These are phyloP conservation scores for Euphysa ruthae DNA, from an alignment of 30 jellyfish, hydroid and myxozoan genomes.

Conservation along the genomic window DNA sequence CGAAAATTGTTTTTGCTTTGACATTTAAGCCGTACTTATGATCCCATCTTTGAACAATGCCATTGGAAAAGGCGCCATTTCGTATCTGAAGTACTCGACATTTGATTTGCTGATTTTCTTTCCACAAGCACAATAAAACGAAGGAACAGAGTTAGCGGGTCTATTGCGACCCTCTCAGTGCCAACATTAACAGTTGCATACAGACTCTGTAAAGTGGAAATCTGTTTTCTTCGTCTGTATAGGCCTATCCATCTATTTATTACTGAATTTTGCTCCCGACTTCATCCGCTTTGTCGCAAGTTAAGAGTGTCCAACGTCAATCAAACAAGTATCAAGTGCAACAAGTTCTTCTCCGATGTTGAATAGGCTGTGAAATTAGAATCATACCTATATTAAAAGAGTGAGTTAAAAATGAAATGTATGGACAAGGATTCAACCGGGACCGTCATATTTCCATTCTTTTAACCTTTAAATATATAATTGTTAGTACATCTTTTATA, in stretches of 20 bases:
- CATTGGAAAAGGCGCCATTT: conserved; percentile 16
- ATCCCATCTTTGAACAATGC: conserved; percentile 13
- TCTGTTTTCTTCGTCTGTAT: conserved; percentile 11
- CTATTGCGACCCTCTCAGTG: conserved; percentile 51
- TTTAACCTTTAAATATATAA: no score
- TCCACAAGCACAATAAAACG: conserved; percentile 23
- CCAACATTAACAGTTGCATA: conserved; percentile 14
- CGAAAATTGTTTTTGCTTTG: background rate
- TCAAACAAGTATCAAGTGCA: conserved; percentile 14
- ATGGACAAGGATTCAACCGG: no score
- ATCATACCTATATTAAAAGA: conserved; percentile 18
- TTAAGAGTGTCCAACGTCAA: background rate
- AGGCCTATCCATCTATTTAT: conserved; percentile 8
- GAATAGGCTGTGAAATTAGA: conserved; percentile 8
- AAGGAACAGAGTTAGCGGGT: conserved; percentile 35
- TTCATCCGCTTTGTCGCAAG: conserved; percentile 23
- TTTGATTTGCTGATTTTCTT: conserved; percentile 9
- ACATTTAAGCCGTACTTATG: conserved; percentile 19
- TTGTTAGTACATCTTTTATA: no score
- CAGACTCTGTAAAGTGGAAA: background rate
- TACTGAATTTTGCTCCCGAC: conserved; percentile 10
- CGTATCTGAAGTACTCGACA: conserved; percentile 19
- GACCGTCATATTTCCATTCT: no score
- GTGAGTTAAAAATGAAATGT: no score
- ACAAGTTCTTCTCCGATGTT: conserved; percentile 19